Conservation (phyloP, 2,797 vertebrate genomes). For the Petrocephalus sullivani region DNA sequence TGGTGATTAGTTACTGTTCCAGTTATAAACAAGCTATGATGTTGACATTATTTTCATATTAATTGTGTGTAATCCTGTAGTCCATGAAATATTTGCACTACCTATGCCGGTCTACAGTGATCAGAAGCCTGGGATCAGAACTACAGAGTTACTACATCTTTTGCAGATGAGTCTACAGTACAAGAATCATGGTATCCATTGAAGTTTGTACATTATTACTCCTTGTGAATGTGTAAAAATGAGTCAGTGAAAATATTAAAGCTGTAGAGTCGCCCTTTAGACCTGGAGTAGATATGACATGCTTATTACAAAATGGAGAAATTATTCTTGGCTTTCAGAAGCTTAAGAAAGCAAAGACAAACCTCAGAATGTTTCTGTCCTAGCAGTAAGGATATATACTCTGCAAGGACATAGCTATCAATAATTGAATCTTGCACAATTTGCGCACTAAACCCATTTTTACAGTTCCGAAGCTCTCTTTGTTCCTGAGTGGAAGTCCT, state of each 20-base stretch:
- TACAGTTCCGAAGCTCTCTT: background rate
- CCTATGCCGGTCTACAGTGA: background rate
- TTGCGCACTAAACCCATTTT: background rate
- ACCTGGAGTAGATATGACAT: constrained; percentile 44
- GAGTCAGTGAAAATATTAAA: background rate
- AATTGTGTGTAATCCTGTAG: background rate
- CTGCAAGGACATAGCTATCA: background rate
- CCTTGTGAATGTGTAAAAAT: background rate
- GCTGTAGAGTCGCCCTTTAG: constrained; percentile 48
- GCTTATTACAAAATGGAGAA: constrained; percentile 65
- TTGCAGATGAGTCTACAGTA: background rate
- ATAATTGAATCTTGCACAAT: background rate
- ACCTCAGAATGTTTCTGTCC: constrained; percentile 9
- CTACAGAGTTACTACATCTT: background rate
- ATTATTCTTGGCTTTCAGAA: constrained; percentile 64
- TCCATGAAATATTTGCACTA: background rate
- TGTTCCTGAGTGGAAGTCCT: background rate
- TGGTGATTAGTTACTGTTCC: background rate
- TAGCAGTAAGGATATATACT: background rate
- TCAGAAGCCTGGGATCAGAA: background rate
- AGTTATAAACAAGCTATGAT: background rate
- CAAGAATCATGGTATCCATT: background rate
- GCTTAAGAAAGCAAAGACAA: constrained; percentile 57
- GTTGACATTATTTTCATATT: background rate
- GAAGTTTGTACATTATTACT: background rate